Conservation (phyloP, 2,888 invertebrate genomes). For the Lordiphosa andalusiaca region DNA sequence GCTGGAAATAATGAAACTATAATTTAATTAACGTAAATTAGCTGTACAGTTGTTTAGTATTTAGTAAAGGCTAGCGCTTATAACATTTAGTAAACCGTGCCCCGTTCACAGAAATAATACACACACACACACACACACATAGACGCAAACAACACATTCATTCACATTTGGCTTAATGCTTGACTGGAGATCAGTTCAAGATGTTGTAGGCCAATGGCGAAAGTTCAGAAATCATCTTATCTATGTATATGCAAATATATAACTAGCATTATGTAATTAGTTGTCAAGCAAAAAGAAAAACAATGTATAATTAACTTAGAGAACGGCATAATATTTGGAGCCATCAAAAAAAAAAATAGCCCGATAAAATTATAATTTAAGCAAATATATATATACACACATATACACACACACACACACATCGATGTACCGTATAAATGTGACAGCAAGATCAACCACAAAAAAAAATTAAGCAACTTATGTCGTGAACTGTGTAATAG, state of each 20-base stretch:
- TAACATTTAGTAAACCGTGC: conserved; percentile 55
- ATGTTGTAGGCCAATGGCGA: conserved; percentile 21
- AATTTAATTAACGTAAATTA: conserved; percentile 70
- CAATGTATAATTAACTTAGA: conserved; percentile 63
- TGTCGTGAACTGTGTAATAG: conserved; percentile 65
- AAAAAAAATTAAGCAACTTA: conserved; percentile 26
- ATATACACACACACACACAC: conserved; percentile 6
- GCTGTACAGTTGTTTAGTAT: conserved; percentile 67
- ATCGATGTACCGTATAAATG: conserved; percentile 23
- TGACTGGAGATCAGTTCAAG: conserved; percentile 33
- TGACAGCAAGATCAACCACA: conserved; percentile 37
- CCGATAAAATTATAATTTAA: conserved; percentile 20
- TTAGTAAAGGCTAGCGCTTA: conserved; percentile 64
- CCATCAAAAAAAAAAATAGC: conserved; percentile 28
- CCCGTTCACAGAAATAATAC: conserved; percentile 14
- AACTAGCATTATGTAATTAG: conserved; percentile 66
- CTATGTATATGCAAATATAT: conserved; percentile 32
- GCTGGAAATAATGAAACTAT: conserved; percentile 52
- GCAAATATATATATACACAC: conserved; percentile 30
- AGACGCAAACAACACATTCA: conserved; percentile 19
- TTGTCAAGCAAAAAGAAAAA: conserved; percentile 39
- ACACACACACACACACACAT: conserved; percentile 13
- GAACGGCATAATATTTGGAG: conserved; percentile 52
- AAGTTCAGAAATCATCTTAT: conserved; percentile 25
- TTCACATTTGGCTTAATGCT: conserved; percentile 46